Base-by-base conservation (phyloP, 2,113 vertebrate genomes). In the Corythaeola cristata region DNA sequence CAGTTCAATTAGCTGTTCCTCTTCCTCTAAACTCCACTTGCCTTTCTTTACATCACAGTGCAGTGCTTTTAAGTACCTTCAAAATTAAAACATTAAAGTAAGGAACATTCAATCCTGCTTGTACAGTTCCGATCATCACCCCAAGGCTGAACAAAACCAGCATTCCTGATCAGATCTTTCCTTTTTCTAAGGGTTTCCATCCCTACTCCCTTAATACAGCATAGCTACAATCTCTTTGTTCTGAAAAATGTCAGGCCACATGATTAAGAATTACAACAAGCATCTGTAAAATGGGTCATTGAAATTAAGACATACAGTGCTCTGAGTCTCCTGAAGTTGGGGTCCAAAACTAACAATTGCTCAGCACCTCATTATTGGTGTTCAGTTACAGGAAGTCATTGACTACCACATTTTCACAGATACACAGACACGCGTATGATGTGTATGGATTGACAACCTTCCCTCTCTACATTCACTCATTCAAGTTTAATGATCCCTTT, bases 51-150 rank as follows among this genome's bases (percentile, higher is more conserved):
- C 71, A 56, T 97, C 98, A 17, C 60, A 96, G 45, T 97, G 98
- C 67, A 99, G 96, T 28, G 97, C 97, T 73, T 99, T 98, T n/a
- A 98, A 24, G 39, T 99, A 99, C 59, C 99, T 99, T 95, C 16
- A n/a, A 55, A 88, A 56, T 7, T 12, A 68, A 60, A 77, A 66
- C 33, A 64, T 50, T 44, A 5, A 52, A 81, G 63, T 55, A 47
- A 95, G 55, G 16, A 87, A 50, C 20, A 15, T 22, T 66, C 18
- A 49, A 1, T 26, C 16, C 37, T 67, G 28, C 47, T 58, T 33
- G 50, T 21, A 30, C 4, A 17, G 16, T 7, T 23, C 55, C 4
- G 2, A 22, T n/a, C 35, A 33, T 8, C 17, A 7, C 44, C 39
- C 39, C 3, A 4, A 49, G 35, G 45, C 62, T 26, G 35, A 88